Evolutionary conservation across 23 tunicate species (phyloP), one percentile per base, ranked within the genome.

Genomic region (Aplidium turbinatum): DNA sequence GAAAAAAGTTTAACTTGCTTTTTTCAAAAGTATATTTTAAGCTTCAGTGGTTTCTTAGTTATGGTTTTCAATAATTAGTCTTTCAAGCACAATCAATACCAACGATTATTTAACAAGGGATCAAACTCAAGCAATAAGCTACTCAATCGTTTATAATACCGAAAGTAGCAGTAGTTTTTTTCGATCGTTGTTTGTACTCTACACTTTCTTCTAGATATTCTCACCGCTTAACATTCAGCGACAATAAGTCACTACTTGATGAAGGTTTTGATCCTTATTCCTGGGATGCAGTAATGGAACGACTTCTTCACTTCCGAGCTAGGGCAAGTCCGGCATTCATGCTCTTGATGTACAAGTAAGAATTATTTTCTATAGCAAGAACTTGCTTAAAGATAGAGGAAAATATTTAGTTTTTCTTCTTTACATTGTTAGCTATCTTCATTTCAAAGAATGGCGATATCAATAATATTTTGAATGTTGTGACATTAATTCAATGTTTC

Each of bases 251-350:
- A 4, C 34, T 90, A 6, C 58, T 75, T n/a, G 91, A 84, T 51
- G 90, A 91, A 32, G 63, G 77, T 13, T 84, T 91, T 68, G 91
- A 91, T 48, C 73, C 90, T 20, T 91, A 58, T 67, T 91, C 97
- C 6, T 91, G 97, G 97, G 97, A 91, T 72, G 97, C 97, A 0
- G 97, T 91, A 0, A 91, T 75, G 82, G 97, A 84, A 42, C 55
- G 97, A 66, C 63, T 91, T n/a, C 78, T 91, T 6, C 90, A 91
- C 39, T 91, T 78, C 75, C 78, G 85, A 66, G 97, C 97, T 2
- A 54, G 91, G 4, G 86, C 97, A 1, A 91, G 97, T 57, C 97
- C 97, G 2, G 86, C 97, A 1, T 91, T 91, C 46, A 84, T 91
- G 86, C 86, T 91, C 25, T 77, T 91, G 1, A 91, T 91, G 97